Conservation (phyloP, 2,797 vertebrate genomes). For the Gallirallus australis region DNA sequence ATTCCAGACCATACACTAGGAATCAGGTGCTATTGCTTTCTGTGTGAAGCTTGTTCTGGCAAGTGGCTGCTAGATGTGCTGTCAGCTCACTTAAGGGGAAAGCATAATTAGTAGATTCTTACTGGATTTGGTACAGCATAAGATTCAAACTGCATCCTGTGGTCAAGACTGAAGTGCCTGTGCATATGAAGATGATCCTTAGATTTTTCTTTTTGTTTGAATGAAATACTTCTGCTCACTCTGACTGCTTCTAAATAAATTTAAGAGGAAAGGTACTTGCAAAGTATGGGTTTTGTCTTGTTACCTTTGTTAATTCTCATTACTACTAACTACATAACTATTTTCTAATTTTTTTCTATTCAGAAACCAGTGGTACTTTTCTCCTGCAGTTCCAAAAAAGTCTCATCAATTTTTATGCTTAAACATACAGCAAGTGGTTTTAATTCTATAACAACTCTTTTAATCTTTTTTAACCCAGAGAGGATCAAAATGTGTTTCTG, state of each 20-base stretch:
- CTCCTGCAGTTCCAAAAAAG: not conserved
- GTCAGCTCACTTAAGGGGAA: not conserved
- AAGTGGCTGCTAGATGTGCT: not conserved
- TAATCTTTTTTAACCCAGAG: not conserved
- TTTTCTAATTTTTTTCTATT: not conserved
- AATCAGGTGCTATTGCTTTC: not conserved
- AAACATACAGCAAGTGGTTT: not conserved
- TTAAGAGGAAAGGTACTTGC: not conserved
- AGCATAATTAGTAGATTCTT: not conserved
- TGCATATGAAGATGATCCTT: not conserved
- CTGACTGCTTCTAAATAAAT: not conserved
- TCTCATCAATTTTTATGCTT: not conserved
- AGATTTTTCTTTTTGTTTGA: not conserved
- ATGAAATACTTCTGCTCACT: not conserved
- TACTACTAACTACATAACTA: not conserved
- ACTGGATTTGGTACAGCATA: not conserved
- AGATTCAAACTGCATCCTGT: not conserved
- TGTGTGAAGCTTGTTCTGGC: not conserved
- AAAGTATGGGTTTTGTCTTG: not conserved
- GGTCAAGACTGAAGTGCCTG: not conserved
- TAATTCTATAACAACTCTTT: not conserved
- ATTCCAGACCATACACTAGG: not conserved
- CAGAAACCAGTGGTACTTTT: not conserved
- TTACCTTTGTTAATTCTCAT: not conserved
- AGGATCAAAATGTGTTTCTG: not conserved